A percentile compares a stretch with the other conserved stretches of the same genome.
phyloP scores from a whole-genome alignment of 1,140 invertebrate genomes.

The Oreohelix idahoensis region DNA sequence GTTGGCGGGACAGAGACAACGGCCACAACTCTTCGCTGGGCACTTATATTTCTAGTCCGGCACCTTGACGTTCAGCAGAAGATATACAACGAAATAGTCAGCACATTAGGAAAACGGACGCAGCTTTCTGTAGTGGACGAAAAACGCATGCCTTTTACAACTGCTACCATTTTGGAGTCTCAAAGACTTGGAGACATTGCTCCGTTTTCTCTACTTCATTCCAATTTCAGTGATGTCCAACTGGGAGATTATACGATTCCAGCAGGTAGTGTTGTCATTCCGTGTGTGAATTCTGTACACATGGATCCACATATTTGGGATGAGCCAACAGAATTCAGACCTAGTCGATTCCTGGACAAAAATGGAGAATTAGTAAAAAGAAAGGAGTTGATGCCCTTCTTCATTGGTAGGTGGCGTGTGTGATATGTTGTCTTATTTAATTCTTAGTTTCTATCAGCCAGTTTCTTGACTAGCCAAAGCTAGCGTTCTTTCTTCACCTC shows the following conservation, averaged over 20 bases:
- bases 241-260: slow-evolving; percentile 65
- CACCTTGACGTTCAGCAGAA: slow-evolving; percentile 82
- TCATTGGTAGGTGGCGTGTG: slow-evolving; percentile 40
- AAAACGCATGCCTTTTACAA: slow-evolving; percentile 42
- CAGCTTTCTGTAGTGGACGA: slow-evolving; percentile 36
- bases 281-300: slow-evolving; percentile 60
- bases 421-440: too few relatives aligned
- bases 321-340: slow-evolving; percentile 80
- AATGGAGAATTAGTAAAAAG: slow-evolving; percentile 35
- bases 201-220: slow-evolving; percentile 68
- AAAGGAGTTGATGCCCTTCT: slow-evolving; percentile 50
- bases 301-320: slow-evolving; percentile 75
- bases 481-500: too few relatives aligned
- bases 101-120: not conserved
- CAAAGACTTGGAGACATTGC: slow-evolving; percentile 54
- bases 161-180: slow-evolving; percentile 49
- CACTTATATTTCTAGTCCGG: slow-evolving; percentile 83
- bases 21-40: slow-evolving; percentile 88
- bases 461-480: too few relatives aligned
- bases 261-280: slow-evolving; percentile 60
- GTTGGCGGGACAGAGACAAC: slow-evolving; percentile 93
- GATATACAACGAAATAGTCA: slow-evolving; percentile 89
- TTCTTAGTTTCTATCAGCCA: too few relatives aligned
- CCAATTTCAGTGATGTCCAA: slow-evolving; percentile 53
- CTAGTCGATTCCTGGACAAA: slow-evolving; percentile 76